Evolutionary conservation across 2,113 vertebrate species (phyloP).

Genomic region (Chloroceryle aenea): DNA sequence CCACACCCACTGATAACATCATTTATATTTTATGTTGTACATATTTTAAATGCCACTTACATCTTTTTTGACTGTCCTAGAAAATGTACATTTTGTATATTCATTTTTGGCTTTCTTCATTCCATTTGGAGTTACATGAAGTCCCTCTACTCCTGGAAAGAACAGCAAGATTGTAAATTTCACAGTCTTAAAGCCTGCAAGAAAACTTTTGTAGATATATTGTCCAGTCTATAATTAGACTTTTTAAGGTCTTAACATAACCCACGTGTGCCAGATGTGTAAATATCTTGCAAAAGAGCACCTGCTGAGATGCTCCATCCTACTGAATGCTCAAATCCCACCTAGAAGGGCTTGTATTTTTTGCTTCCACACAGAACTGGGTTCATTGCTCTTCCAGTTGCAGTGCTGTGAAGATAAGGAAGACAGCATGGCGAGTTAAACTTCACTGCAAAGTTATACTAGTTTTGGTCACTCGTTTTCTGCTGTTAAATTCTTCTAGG

Average conservation of each 20-base stretch:
- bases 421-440: neutral
- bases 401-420: neutral
- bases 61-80: neutral
- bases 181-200: neutral
- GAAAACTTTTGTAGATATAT: neutral
- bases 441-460: neutral
- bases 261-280: neutral
- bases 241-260: neutral
- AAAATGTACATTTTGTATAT: neutral
- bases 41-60: neutral
- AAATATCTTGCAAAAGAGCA: neutral
- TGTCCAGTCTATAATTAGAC: neutral
- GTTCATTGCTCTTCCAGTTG: neutral
- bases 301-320: neutral
- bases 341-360: neutral
- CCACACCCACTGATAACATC: neutral
- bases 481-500: neutral
- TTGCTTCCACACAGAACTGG: neutral
- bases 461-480: neutral
- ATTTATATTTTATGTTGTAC: neutral
- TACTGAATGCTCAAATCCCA: neutral
- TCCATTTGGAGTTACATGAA: neutral
- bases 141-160: neutral
- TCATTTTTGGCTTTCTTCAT: neutral
- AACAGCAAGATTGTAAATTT: neutral